A percentile compares a stretch with the other conserved stretches of the same genome.
These are phyloP conservation scores for Xenopus petersii DNA, from an alignment of 2,797 vertebrate species.

Conservation along the genomic window DNA sequence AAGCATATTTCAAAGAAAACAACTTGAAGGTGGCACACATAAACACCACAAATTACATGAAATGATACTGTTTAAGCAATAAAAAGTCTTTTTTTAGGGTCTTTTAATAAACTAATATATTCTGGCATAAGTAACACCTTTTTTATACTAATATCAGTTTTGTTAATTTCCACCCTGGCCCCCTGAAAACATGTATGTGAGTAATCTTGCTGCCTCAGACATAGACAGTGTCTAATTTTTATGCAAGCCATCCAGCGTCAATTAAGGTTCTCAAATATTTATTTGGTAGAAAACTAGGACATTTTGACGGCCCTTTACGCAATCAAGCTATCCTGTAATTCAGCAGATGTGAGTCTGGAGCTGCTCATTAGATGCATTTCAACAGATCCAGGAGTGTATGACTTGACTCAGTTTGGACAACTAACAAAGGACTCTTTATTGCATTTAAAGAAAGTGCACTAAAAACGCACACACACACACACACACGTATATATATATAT, in stretches of 20 bases:
- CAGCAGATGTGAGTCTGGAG: not conserved
- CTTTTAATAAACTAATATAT: too few relatives aligned
- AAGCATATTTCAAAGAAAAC: too few relatives aligned
- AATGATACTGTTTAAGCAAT: too few relatives aligned
- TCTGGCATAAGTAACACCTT: too few relatives aligned
- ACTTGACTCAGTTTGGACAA: not conserved
- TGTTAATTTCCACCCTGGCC: too few relatives aligned
- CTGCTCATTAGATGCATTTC: not conserved
- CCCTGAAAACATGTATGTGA: too few relatives aligned
- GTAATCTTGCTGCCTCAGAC: not conserved
- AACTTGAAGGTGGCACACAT: too few relatives aligned
- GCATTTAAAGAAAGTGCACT: not conserved
- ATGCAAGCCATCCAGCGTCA: not conserved
- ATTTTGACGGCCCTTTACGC: not conserved
- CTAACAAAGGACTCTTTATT: not conserved
- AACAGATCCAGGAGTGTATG: not conserved
- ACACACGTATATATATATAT: too few relatives aligned
- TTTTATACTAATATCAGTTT: too few relatives aligned
- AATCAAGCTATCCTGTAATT: not conserved
- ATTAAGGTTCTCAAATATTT: not conserved
- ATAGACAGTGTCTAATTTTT: not conserved
- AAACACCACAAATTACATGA: too few relatives aligned
- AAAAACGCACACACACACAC: not conserved
- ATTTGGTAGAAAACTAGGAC: not conserved
- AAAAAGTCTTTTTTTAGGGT: too few relatives aligned